phyloP scores from a whole-genome alignment of 2,888 invertebrate genomes.

The Troglohyphantes excavatus region DNA sequence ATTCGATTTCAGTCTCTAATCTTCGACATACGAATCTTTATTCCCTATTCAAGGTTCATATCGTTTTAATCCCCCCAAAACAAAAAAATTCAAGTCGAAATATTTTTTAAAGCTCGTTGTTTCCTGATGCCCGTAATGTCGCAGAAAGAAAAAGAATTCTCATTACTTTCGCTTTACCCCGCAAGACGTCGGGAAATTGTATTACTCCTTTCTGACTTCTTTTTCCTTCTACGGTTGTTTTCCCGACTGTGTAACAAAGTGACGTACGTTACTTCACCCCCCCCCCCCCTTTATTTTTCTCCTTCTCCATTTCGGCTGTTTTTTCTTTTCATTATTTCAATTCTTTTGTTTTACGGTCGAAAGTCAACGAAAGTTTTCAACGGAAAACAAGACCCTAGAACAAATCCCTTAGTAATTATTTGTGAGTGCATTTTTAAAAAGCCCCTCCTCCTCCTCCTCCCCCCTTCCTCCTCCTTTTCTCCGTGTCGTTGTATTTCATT shows the following conservation, averaged over 20 bases:
- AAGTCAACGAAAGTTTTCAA: conserved; percentile 50
- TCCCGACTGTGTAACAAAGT: conserved; percentile 37
- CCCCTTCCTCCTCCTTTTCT: background rate
- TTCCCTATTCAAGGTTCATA: background rate
- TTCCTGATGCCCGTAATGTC: conserved; percentile 29
- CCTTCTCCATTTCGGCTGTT: background rate
- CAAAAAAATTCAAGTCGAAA: conserved; percentile 38
- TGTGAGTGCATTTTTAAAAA: conserved; percentile 63
- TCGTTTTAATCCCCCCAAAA: conserved; percentile 18
- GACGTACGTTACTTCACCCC: conserved; percentile 26
- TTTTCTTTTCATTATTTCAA: conserved; percentile 13
- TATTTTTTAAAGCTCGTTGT: conserved; percentile 41
- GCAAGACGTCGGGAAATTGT: conserved; percentile 54
- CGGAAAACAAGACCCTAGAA: background rate
- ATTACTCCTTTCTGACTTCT: conserved; percentile 33
- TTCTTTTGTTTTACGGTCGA: conserved; percentile 41
- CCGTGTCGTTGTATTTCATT: background rate
- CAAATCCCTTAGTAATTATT: conserved; percentile 56
- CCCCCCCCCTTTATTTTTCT: background rate
- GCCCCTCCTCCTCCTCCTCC: conserved; percentile 19
- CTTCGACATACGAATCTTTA: background rate
- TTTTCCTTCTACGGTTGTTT: conserved; percentile 51
- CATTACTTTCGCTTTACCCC: conserved; percentile 60
- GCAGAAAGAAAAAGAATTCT: conserved; percentile 45
- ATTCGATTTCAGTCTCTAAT: background rate